Evolutionary conservation across 1,140 invertebrate genomes (phyloP).

Genomic region (Formica selysi): DNA sequence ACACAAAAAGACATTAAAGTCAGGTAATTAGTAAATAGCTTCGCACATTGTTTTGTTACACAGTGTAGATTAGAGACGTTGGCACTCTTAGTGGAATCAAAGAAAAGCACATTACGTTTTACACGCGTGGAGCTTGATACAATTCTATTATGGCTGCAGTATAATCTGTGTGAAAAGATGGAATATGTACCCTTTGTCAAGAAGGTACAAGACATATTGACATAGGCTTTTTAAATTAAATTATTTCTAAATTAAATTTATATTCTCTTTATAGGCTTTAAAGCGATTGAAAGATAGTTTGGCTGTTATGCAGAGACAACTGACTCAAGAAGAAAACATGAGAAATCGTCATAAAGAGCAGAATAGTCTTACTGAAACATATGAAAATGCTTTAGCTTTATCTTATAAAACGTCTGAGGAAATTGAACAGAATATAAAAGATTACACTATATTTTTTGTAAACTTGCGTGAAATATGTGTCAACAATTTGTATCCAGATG

Average conservation of each 20-base stretch:
- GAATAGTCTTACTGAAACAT: not conserved
- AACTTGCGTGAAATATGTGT: conserved; percentile 87
- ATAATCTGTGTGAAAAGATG: conserved; percentile 91
- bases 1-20: not conserved
- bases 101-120: conserved; percentile 91
- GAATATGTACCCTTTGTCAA: conserved; percentile 88
- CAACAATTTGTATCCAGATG: conserved; percentile 88
- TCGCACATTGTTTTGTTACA: conserved; percentile 74
- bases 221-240: not conserved
- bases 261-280: conserved; percentile 74
- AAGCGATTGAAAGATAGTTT: conserved; percentile 81
- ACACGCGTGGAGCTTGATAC: conserved; percentile 89
- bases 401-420: conserved; percentile 27
- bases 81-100: conserved; percentile 91
- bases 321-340: conserved; percentile 72
- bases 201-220: conserved; percentile 86
- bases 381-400: conserved; percentile 9
- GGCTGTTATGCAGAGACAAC: conserved; percentile 72
- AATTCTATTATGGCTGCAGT: conserved; percentile 89
- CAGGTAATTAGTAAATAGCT: conserved; percentile 9
- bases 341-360: conserved; percentile 33
- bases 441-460: conserved; percentile 84
- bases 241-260: not conserved
- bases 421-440: conserved; percentile 65
- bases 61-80: conserved; percentile 86